These are phyloP conservation scores for Eidolon dupreanum DNA, from an alignment of 2,797 vertebrate genomes.

Conservation along the genomic window DNA sequence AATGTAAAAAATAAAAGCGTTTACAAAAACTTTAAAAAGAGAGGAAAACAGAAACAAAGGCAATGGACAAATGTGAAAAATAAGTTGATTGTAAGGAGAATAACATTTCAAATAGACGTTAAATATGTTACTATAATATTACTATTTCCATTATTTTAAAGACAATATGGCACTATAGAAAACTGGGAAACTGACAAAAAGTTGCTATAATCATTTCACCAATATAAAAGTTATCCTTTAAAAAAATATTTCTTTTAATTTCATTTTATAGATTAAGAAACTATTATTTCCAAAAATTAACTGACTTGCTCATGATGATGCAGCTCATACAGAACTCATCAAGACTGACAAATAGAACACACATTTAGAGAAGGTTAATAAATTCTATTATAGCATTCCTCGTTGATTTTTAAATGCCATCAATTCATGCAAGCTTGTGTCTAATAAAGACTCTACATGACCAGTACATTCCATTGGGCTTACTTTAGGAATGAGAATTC, in stretches of 20 bases:
- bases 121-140: not conserved
- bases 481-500: not conserved
- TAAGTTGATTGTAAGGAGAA: not conserved
- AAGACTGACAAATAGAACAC: not conserved
- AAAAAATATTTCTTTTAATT: not conserved
- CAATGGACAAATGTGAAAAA: not conserved
- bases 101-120: not conserved
- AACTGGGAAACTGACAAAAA: not conserved
- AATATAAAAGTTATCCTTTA: not conserved
- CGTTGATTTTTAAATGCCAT: not conserved
- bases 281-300: not conserved
- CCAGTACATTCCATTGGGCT: not conserved
- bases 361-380: not conserved
- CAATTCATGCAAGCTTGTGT: not conserved
- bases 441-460: not conserved
- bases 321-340: not conserved
- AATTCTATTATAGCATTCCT: not conserved
- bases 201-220: not conserved
- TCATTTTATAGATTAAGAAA: not conserved
- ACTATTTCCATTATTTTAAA: not conserved
- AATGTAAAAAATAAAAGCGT: not conserved
- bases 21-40: not conserved
- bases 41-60: conserved; percentile 21
- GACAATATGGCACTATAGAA: not conserved
- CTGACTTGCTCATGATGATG: not conserved